phyloP scores from a whole-genome alignment of 2,113 vertebrate species.

The Anhinga anhinga region DNA sequence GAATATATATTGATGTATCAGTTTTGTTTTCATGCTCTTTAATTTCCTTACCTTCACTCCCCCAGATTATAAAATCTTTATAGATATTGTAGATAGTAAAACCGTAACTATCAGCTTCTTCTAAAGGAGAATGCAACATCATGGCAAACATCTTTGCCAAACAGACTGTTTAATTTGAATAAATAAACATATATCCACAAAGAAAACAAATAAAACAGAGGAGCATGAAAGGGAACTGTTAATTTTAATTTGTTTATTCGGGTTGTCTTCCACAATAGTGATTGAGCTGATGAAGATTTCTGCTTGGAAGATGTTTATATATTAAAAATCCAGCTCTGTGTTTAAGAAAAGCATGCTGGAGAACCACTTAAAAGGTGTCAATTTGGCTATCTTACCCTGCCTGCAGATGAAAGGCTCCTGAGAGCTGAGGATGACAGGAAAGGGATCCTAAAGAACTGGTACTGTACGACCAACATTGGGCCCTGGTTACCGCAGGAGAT shows the following conservation, averaged over 20 bases:
- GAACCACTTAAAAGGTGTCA: not conserved
- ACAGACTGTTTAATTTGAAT: not conserved
- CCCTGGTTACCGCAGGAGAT: not conserved
- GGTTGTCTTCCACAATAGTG: not conserved
- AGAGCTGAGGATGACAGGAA: not conserved
- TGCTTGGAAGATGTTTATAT: not conserved
- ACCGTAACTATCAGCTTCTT: not conserved
- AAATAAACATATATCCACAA: not conserved
- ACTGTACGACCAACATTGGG: fast-evolving
- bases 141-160: not conserved
- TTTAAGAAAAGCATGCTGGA: not conserved
- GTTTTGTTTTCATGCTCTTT: conserved; percentile 44
- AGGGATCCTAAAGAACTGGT: not conserved
- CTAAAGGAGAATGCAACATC: not conserved
- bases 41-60: conserved; percentile 39
- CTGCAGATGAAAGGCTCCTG: not conserved
- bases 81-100: conserved; percentile 39
- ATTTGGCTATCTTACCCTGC: not conserved
- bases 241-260: not conserved
- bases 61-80: conserved; percentile 48
- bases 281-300: not conserved
- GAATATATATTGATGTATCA: conserved; percentile 15
- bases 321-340: not conserved
- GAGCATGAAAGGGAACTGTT: not conserved
- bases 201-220: not conserved